Evolutionary conservation across 2,113 vertebrate genomes (phyloP), one percentile per base, ranked within the genome.

Genomic region (Morone saxatilis): DNA sequence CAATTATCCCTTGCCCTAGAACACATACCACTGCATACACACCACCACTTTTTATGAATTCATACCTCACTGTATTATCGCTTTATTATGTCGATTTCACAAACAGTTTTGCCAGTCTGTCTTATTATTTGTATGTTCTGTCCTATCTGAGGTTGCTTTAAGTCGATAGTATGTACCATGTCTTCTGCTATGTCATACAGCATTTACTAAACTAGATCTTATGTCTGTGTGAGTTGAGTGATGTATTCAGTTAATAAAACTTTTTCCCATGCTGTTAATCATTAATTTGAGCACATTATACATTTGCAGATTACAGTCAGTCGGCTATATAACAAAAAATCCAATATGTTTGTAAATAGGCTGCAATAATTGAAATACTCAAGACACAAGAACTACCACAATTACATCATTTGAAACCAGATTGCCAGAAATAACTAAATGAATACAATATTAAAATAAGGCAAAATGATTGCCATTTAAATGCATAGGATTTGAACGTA

Each of bases 351-450:
- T 51, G 56, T 40, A 41, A 77, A 62, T 38, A 48, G 14, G 45
- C 16, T 25, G 47, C 38, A 68, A 16, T 57, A n/a, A 78, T 22
- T 45, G 20, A 83, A 63, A 70, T 5, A 31, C 7, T 69, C 48
- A 31, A 61, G n/a, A 68, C 16, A 56, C 12, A 51, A 51, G 36
- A 54, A 22, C 7, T 45, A 22, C 56, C 41, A 50, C 22, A 54
- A 36, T 72, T 22, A 62, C 31, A n/a, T 36, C 3, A 86, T 62
- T 45, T 48, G 38, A 41, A 38, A 69, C 4, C 7, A 57, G 41
- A 47, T 70, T 38, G 45, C 6, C 45, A 57, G 56, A 13, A 70
- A 72, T 76, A 79, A 50, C 53, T 75, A 62, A 60, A n/a, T 78
- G 40, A 60, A 67, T 17, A 61, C 36, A 71, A n/a, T 20, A 45